Percentiles rank a stretch among this genome's conserved stretches.
Conservation (phyloP, 2,113 vertebrate genomes). For the Eretmochelys imbricata region DNA sequence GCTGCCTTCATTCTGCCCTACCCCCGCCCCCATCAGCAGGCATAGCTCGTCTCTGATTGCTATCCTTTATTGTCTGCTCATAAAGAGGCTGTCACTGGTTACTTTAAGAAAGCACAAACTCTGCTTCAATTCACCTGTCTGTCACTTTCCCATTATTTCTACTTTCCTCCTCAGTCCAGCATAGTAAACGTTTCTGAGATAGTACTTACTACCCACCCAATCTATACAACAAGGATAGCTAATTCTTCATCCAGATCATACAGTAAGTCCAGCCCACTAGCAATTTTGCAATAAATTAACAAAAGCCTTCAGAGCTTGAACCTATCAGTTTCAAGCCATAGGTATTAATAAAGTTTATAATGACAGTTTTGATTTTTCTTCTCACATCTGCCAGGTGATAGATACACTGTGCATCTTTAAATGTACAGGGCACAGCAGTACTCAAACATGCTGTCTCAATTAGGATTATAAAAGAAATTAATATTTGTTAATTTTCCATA, state of each 20-base stretch:
- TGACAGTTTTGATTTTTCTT: background rate
- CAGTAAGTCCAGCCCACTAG: background rate
- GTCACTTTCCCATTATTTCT: background rate
- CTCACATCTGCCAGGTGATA: background rate
- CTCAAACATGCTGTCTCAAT: background rate
- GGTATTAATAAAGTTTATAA: accelerated
- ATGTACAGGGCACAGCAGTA: background rate
- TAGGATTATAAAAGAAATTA: background rate
- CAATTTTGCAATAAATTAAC: background rate
- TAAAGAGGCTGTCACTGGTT: background rate
- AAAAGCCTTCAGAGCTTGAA: background rate
- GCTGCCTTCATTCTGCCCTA: no score
- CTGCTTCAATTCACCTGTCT: background rate
- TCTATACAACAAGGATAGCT: background rate
- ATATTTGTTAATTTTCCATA: background rate
- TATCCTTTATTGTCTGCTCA: background rate
- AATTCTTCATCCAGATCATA: background rate
- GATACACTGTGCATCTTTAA: background rate
- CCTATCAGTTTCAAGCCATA: background rate
- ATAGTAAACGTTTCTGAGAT: background rate
- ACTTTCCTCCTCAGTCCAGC: background rate
- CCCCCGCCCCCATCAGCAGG: no score
- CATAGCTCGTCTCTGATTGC: no score
- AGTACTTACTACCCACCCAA: background rate
- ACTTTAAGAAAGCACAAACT: background rate